Evolutionary conservation across 2,113 vertebrate genomes (phyloP).

Genomic region (Coryphaenoides rupestris): DNA sequence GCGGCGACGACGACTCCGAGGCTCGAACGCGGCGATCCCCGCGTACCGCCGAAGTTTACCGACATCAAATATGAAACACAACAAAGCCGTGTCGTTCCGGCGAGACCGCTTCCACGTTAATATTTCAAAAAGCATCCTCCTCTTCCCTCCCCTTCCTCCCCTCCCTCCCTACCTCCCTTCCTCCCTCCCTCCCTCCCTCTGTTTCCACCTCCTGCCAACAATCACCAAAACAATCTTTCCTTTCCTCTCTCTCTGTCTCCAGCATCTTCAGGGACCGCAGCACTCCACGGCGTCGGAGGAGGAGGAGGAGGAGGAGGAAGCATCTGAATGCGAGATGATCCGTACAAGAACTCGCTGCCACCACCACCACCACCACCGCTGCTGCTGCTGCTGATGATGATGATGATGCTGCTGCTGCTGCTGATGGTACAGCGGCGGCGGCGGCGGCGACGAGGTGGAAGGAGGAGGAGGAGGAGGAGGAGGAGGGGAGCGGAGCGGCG

Average conservation of each 20-base stretch:
- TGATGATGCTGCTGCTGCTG: constrained; percentile 31
- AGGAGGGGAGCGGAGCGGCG: constrained; percentile 46
- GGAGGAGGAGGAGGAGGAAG: too few species aligned
- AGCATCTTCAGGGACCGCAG: constrained; percentile 63
- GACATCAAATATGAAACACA: constrained; percentile 70
- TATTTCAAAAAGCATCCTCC: constrained; percentile 63
- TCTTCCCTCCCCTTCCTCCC: background rate
- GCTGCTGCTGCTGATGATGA: constrained; percentile 60
- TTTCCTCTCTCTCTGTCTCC: constrained; percentile 53
- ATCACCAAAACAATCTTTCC: constrained; percentile 72
- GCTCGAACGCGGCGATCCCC: constrained; percentile 69
- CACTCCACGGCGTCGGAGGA: background rate
- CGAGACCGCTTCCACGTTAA: constrained; percentile 59
- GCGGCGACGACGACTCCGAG: constrained; percentile 63
- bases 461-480: too few species aligned
- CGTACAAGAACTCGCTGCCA: too few species aligned
- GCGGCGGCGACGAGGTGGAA: too few species aligned
- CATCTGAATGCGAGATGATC: constrained; percentile 65
- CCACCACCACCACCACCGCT: too few species aligned
- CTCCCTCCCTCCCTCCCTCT: constrained; percentile 39
- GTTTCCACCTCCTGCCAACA: constrained; percentile 52
- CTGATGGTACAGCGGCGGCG: too few species aligned
- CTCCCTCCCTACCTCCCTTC: background rate
- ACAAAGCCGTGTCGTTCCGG: constrained; percentile 64
- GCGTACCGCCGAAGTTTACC: constrained; percentile 65